Base-by-base conservation (phyloP, 2,888 invertebrate genomes). In the Opisthograptis luteolata region DNA sequence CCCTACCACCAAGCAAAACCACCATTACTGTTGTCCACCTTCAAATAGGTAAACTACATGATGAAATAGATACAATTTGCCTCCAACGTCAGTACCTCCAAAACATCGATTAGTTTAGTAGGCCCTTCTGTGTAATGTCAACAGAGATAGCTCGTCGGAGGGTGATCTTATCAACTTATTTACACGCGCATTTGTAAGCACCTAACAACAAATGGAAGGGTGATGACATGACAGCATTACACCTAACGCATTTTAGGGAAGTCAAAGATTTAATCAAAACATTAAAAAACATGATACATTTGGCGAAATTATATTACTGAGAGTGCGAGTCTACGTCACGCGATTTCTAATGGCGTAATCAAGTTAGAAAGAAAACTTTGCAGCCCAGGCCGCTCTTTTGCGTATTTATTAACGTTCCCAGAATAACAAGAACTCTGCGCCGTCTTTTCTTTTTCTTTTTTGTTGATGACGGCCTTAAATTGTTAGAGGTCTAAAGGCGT, bases 361-460 rank as follows among this genome's bases (percentile, higher is more conserved):
- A 88, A 89, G 84, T 89, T 84, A 79, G 74, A 84, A 87, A 87
- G 84, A 84, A 87, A 88, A 87, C 80, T 87, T 85, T 77, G 77
- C 73, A 72, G 54, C 69, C 61, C 70, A 66, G 71, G 65, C 68
- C 72, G 79, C 81, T 87, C 84, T 83, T 87, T 88, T 89, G 86
- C 87, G 84, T 87, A 87, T 79, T 83, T 84, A 83, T 86, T 83
- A 85, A 78, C 76, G 62, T 70, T 62, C 53, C 88, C 88, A 84
- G 62, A 68, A 54, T 78, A 75, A 64, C 52, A 56, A 75, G 81
- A 72, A 55, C 81, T 59, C 55, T 57, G 46, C 42, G 64, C 50
- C 61, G 48, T 63, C 59, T 64, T 73, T 68, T 65, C 58, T 62
- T 66, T 63, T 62, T 62, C 64, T 70, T 63, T 64, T 66, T 63